Evolutionary conservation across 1,140 invertebrate species (phyloP), one percentile per base, ranked within the genome.

Genomic region (Drosophila santomea): DNA sequence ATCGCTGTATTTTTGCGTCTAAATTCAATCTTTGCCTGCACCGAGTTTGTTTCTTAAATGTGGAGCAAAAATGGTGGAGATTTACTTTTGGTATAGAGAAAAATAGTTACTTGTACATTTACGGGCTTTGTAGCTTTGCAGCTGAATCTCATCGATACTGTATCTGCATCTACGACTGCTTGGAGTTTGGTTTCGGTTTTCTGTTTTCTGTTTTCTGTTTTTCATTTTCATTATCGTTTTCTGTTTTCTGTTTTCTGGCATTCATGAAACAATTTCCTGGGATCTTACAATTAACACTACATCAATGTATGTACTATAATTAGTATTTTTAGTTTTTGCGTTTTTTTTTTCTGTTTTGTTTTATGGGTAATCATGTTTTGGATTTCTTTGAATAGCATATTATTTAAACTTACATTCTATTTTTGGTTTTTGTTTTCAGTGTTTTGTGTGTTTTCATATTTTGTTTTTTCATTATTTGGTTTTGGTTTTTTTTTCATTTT

Each of bases 301-400:
- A 90, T 90, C 86, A 90, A 90, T 91, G 82, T 86, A 88, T 86
- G 84, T 88, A 82, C 86, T 90, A 90, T 90, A 90, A 89, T 85
- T 90, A 90, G 85, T 90, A 89, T 90, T 89, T 86, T 90, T 79
- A 89, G 84, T 91, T 78, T 71, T 55, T 74, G 25, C 61, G 57
- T 72, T 78, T 63, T 78, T 64, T 66, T 51, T 71, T 79, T n/a
- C n/a, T 64, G 36, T 60, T 56, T 55, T 79, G 36, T 60, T 56
- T 55, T 79, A 59, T 82, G 82, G 80, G 84, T 85, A 89, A 79
- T 90, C 89, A 91, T 91, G 89, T 91, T 91, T 89, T 91, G 89
- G 89, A 91, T 91, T 91, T 86, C 89, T 91, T 91, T 91, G 83
- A 86, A 86, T 86, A 86, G 83, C 79, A 89, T 88, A 83, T 86